Conservation (phyloP, 2,113 vertebrate species). For the Ornithorhynchus anatinus region DNA sequence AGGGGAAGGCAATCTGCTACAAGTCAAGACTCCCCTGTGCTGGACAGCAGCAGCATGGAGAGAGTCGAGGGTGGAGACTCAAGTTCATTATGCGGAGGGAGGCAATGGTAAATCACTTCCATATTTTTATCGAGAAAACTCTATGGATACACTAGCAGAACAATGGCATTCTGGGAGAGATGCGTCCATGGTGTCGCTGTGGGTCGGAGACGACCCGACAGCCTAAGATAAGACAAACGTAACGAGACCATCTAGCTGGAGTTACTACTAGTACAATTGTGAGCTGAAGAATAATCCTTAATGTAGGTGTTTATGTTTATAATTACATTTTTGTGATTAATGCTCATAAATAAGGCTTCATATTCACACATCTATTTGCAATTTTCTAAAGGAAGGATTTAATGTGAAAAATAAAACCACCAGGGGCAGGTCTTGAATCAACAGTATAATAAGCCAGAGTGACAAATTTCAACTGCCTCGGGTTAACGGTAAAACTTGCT, state of each 20-base stretch:
- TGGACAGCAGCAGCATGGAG: too few relatives aligned
- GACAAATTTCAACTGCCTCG: constrained; percentile 8
- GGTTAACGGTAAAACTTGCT: background rate
- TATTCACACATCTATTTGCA: constrained; percentile 5
- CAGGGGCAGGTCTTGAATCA: constrained; percentile 9
- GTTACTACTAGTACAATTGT: background rate
- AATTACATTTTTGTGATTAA: constrained; percentile 31
- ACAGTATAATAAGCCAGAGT: background rate
- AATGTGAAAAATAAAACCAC: constrained; percentile 20
- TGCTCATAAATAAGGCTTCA: background rate
- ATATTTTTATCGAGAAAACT: too few relatives aligned
- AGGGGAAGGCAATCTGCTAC: too few relatives aligned
- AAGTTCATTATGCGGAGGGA: too few relatives aligned
- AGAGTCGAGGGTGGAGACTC: too few relatives aligned
- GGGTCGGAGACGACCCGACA: too few relatives aligned
- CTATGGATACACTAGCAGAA: too few relatives aligned
- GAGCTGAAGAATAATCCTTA: background rate
- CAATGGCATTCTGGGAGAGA: too few relatives aligned
- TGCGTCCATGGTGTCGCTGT: too few relatives aligned
- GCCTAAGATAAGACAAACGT: too few relatives aligned
- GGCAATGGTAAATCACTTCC: too few relatives aligned
- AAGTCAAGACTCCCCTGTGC: too few relatives aligned
- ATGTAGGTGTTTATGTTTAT: constrained; percentile 19
- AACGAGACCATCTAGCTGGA: background rate
- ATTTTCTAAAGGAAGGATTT: constrained; percentile 40